Conservation (phyloP, 1,140 invertebrate species). For the Mamestra configurata region DNA sequence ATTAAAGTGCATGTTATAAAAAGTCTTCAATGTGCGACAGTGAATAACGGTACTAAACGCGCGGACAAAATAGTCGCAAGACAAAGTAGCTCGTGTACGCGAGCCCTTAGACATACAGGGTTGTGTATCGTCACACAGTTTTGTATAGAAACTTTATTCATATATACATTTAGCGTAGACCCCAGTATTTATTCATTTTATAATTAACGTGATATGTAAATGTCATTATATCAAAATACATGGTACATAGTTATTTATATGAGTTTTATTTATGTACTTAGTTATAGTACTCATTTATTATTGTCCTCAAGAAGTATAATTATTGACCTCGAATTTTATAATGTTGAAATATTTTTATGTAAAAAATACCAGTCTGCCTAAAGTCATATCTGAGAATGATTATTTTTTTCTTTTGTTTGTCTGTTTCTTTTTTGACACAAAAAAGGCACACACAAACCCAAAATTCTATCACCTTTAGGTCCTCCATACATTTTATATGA, state of each 20-base stretch:
- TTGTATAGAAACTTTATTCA: conserved; percentile 43
- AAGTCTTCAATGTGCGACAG: conserved; percentile 34
- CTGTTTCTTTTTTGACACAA: background rate
- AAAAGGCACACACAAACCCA: background rate
- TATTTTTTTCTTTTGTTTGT: background rate
- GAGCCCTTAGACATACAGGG: conserved; percentile 46
- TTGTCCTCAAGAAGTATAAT: conserved; percentile 47
- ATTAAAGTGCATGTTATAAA: conserved; percentile 28
- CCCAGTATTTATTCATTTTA: conserved; percentile 64
- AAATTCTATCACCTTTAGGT: background rate
- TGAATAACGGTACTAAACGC: conserved; percentile 25
- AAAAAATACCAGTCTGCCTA: background rate
- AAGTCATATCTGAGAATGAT: background rate
- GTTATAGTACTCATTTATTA: conserved; percentile 52
- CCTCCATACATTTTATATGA: conserved; percentile 5
- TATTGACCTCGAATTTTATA: background rate
- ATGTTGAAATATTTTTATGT: background rate
- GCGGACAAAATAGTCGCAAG: conserved; percentile 10
- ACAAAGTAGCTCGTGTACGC: conserved; percentile 31
- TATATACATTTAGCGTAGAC: conserved; percentile 34
- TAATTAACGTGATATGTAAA: conserved; percentile 80
- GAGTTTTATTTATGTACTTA: conserved; percentile 84
- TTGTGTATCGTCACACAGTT: conserved; percentile 18
- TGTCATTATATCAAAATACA: conserved; percentile 86
- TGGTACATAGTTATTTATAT: conserved; percentile 83